A percentile compares a stretch with the other conserved stretches of the same genome.
These are phyloP conservation scores for Pyrrhosoma nymphula DNA, from an alignment of 2,888 invertebrate genomes.

Conservation along the genomic window DNA sequence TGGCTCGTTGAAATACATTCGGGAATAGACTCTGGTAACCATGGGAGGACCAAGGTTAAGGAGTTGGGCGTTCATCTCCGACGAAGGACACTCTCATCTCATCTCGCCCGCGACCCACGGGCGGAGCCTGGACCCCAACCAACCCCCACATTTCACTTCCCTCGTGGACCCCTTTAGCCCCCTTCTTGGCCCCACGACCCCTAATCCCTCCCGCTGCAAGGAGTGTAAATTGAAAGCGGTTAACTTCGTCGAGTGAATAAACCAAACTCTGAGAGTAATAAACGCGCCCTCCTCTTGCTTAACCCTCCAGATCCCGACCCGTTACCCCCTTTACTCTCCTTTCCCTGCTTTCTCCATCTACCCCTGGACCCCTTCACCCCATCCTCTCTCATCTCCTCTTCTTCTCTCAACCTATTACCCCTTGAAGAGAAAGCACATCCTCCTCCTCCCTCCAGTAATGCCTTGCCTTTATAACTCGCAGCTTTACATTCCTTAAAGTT, in stretches of 20 bases:
- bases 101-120: no score
- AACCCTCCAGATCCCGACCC: not conserved
- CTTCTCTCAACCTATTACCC: not conserved
- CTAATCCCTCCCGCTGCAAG: not conserved
- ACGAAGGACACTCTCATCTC: no score
- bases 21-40: no score
- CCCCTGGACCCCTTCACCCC: not conserved
- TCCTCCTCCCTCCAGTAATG: not conserved
- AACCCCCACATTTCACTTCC: not conserved
- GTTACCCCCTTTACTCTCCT: not conserved
- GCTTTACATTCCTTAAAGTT: not conserved
- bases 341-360: not conserved
- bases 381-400: not conserved
- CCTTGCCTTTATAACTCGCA: not conserved
- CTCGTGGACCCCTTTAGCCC: not conserved
- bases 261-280: not conserved
- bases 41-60: no score
- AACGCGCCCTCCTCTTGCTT: not conserved
- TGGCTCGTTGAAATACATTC: no score
- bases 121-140: not conserved
- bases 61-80: no score
- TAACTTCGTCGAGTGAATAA: not conserved
- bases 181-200: not conserved
- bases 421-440: no score
- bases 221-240: constrained; percentile 1